Evolutionary conservation across 1,140 invertebrate genomes (phyloP), one percentile per base, ranked within the genome.

Genomic region (Drosophila nikananu): DNA sequence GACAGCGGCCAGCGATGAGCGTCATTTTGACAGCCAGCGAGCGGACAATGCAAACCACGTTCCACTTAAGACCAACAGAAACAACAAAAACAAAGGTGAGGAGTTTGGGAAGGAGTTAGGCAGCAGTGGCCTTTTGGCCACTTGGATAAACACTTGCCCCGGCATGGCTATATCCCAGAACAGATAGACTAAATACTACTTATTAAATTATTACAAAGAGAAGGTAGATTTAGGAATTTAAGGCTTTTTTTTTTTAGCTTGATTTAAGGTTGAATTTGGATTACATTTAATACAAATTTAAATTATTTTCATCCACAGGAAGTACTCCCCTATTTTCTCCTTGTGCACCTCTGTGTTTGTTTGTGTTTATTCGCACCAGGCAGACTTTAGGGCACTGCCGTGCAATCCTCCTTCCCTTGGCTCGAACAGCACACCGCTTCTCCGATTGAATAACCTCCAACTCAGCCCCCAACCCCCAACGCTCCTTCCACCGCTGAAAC

Each of bases 21-120:
- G 82, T 90, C 86, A 90, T 90, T 90, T 90, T 90, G 86, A 90
- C 86, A 90, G 86, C 86, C 76, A 90, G 86, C 82, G 82, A 80
- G 62, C 77, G 83, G 81, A 90, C 86, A 90, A 90, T 90, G 86
- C 86, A 90, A 90, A 90, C 86, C 86, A 90, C 86, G 86, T 90
- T 90, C 86, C 86, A 90, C 86, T 90, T 90, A 90, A 86, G 75
- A 64, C 35, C 76, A 82, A 70, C 68, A 86, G 63, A 68, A 82
- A 25, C 19, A 23, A 23, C 79, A 67, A 57, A 60, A 78, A 21
- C 52, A 55, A 44, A 49, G 42, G 51, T 17, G 17, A 37, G 52
- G 52, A 55, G 44, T 48, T 46, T 60, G 42, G 51, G 25, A 21
- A 54, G 52, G 52, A 57, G 46, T 25, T 49, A 23, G 46, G 5